Conservation (phyloP, 1,140 invertebrate species). For the Drosophila sp. region DNA sequence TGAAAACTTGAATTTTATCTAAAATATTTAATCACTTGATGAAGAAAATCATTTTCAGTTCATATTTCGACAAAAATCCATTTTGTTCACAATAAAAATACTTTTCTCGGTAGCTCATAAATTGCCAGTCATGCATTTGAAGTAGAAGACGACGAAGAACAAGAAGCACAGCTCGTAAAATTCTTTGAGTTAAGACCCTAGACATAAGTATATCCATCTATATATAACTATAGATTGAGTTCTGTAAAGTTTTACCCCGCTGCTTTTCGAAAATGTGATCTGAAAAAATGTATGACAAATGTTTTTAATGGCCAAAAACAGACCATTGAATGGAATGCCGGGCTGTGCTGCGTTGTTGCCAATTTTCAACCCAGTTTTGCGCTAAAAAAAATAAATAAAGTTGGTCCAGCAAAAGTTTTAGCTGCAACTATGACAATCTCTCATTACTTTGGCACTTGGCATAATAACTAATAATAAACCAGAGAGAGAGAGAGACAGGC, state of each 20-base stretch:
- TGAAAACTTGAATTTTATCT: not conserved
- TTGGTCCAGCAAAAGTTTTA: constrained; percentile 12
- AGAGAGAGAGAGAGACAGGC: constrained; percentile 21
- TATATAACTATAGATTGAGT: constrained; percentile 38
- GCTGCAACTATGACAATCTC: constrained; percentile 39
- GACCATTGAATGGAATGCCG: constrained; percentile 45
- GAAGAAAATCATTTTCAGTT: not conserved
- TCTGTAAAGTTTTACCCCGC: constrained; percentile 20
- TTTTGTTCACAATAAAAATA: constrained; percentile 26
- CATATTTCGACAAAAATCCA: not conserved
- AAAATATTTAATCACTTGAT: constrained; percentile 6
- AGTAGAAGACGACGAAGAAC: too few species aligned
- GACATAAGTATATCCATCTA: constrained; percentile 33
- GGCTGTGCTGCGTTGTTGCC: constrained; percentile 10
- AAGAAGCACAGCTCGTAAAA: constrained; percentile 56
- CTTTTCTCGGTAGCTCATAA: constrained; percentile 45
- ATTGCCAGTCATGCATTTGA: constrained; percentile 49
- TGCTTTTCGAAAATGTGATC: constrained; percentile 45
- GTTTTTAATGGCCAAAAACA: constrained; percentile 56
- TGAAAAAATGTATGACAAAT: constrained; percentile 65
- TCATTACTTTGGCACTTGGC: constrained; percentile 34
- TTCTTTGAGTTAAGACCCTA: constrained; percentile 41
- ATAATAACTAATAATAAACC: constrained; percentile 62
- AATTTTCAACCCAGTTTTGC: constrained; percentile 14
- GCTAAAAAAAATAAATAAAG: constrained; percentile 20